Evolutionary conservation across 2,113 vertebrate genomes (phyloP), one percentile per base, ranked within the genome.

Genomic region (Vireo altiloquus): DNA sequence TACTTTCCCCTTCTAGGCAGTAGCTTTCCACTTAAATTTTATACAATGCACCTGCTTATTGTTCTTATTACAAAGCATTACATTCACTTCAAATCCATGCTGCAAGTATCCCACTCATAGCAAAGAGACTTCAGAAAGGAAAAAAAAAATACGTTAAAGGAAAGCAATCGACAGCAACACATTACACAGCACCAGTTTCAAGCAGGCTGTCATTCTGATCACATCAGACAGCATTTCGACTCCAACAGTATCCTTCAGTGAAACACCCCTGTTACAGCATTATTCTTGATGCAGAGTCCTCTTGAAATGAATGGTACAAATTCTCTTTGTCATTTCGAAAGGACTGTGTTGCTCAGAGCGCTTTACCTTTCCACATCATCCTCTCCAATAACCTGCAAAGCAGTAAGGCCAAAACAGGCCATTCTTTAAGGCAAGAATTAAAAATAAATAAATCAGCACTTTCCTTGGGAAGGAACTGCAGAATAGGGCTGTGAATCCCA

Each of bases 11-110:
- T 80, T 83, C 68, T 25, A 90, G 76, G 80, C 79, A 92, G 25
- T 12, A 84, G 69, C 69, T 92, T 89, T 87, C 60, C 44, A 78
- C 72, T 84, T 90, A 68, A 52, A 79, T 89, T 89, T 61, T 75
- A 82, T 19, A 90, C 79, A 89, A 35, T 57, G 56, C 69, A 93
- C 82, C 88, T 87, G 37, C 56, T 92, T 90, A 93, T 92, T 96
- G 94, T 81, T 90, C 68, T 78, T 64, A 83, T 71, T 87, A 87
- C 69, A 90, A 25, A 89, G 61, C 70, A 92, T 66, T 16, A 3
- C 66, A 72, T 90, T 95, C 71, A 86, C 81, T 70, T 94, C 54
- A 90, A 90, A 90, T 65, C 61, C 35, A 82, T 16, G 40, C 82
- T 84, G 60, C 69, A 94, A 84, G 76, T 52, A 81, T 56, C 90